Evolutionary conservation across 2,113 vertebrate genomes (phyloP).

Genomic region (Pachypanchax playfairii): DNA sequence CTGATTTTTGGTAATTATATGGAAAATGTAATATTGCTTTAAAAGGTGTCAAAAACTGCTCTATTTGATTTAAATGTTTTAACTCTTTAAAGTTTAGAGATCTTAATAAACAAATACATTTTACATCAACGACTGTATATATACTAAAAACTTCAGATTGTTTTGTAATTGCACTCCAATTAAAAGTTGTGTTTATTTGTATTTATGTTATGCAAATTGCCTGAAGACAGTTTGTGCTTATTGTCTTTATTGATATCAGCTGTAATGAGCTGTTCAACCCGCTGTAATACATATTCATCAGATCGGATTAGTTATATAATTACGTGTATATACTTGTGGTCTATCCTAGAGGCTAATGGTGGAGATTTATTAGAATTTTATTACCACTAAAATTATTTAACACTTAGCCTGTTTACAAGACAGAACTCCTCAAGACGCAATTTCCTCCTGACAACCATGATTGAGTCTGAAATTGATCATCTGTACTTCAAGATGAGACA

Average conservation of each 20-base stretch:
- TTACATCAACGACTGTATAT: constrained; percentile 26
- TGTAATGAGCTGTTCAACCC: constrained; percentile 11
- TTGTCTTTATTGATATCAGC: constrained; percentile 28
- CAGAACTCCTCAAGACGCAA: constrained; percentile 34
- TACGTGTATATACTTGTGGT: constrained; percentile 31
- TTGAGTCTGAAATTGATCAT: constrained; percentile 58
- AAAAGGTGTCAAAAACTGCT: too few species aligned
- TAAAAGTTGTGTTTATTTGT: constrained; percentile 31
- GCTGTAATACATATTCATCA: constrained; percentile 42
- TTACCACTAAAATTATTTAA: constrained; percentile 23
- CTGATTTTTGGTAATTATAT: constrained; percentile 12
- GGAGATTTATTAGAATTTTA: constrained; percentile 32
- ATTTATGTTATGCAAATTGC: constrained; percentile 38
- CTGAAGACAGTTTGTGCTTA: constrained; percentile 14
- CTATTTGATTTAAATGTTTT: too few species aligned
- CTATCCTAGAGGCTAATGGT: constrained; percentile 26
- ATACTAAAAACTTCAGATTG: constrained; percentile 27
- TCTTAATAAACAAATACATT: too few species aligned
- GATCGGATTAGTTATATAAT: constrained; percentile 48
- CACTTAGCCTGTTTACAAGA: constrained; percentile 43
- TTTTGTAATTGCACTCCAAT: constrained; percentile 27
- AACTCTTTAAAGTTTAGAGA: too few species aligned
- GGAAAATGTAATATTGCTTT: too few species aligned
- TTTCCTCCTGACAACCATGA: constrained; percentile 55
- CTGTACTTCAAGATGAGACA: constrained; percentile 45